Evolutionary conservation across 2,113 vertebrate species (phyloP).

Genomic region (Otus sunia): DNA sequence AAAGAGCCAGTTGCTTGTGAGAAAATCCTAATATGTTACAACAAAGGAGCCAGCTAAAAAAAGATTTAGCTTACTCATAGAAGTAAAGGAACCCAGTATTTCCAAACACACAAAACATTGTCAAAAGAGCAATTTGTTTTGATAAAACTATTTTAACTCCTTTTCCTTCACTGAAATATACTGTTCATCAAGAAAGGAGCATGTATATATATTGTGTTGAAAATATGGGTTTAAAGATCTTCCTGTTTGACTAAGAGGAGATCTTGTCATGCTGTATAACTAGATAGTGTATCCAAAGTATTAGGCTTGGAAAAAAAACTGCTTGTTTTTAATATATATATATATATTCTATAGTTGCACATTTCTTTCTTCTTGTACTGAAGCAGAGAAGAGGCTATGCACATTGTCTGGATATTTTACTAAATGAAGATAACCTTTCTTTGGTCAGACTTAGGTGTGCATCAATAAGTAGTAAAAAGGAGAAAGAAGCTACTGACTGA

Average conservation of each 20-base stretch:
- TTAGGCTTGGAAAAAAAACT: not conserved
- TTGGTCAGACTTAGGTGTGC: not conserved
- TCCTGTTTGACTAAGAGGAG: not conserved
- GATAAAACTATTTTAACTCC: not conserved
- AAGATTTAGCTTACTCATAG: not conserved
- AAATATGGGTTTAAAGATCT: not conserved
- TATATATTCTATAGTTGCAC: not conserved
- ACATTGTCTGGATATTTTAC: not conserved
- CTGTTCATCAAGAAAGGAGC: not conserved
- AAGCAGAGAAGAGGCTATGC: not conserved
- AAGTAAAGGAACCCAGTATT: not conserved
- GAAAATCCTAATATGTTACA: not conserved
- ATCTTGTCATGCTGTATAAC: not conserved
- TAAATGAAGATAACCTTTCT: not conserved
- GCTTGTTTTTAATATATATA: not conserved
- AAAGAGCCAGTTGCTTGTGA: not conserved
- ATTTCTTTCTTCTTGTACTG: not conserved
- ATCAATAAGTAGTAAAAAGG: not conserved
- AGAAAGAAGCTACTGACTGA: not conserved
- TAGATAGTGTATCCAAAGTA: not conserved
- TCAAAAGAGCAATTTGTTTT: not conserved
- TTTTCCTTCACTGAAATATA: not conserved
- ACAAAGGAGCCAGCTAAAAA: not conserved
- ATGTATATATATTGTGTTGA: not conserved
- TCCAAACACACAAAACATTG: not conserved